phyloP scores from a whole-genome alignment of 2,113 vertebrate genomes.

The Odontophorus gujanensis region DNA sequence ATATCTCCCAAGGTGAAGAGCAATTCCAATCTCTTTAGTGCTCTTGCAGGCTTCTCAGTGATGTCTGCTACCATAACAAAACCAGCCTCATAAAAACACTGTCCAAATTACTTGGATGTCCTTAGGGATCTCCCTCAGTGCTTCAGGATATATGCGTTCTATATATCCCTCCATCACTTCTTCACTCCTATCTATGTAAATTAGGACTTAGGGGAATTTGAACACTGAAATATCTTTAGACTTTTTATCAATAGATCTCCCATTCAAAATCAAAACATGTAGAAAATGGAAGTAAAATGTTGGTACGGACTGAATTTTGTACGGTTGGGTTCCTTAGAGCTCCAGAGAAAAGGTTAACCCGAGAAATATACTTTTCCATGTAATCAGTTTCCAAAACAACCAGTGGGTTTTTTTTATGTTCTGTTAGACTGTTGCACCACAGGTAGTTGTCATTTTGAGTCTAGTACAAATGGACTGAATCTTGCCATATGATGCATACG shows the following conservation, averaged over 20 bases:
- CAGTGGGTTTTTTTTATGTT: accelerated
- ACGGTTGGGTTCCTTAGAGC: neutral
- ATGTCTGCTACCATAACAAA: neutral
- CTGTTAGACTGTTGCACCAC: neutral
- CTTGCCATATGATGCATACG: neutral
- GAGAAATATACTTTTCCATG: neutral
- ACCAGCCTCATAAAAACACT: neutral
- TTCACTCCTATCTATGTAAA: neutral
- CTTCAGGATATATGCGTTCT: neutral
- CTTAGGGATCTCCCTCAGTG: neutral
- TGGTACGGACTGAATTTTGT: neutral
- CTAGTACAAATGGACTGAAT: neutral
- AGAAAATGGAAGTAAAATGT: neutral
- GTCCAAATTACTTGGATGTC: neutral
- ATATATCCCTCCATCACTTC: neutral
- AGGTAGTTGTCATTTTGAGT: neutral
- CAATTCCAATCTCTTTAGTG: neutral
- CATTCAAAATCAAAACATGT: neutral
- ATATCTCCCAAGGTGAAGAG: constrained; percentile 6
- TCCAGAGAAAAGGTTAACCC: neutral
- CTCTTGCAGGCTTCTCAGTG: neutral
- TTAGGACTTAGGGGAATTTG: neutral
- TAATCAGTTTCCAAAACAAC: neutral
- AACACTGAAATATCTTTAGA: neutral
- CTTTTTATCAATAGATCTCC: accelerated